phyloP scores from a whole-genome alignment of 1,140 invertebrate species.

The Trichomalopsis sarcophagae region DNA sequence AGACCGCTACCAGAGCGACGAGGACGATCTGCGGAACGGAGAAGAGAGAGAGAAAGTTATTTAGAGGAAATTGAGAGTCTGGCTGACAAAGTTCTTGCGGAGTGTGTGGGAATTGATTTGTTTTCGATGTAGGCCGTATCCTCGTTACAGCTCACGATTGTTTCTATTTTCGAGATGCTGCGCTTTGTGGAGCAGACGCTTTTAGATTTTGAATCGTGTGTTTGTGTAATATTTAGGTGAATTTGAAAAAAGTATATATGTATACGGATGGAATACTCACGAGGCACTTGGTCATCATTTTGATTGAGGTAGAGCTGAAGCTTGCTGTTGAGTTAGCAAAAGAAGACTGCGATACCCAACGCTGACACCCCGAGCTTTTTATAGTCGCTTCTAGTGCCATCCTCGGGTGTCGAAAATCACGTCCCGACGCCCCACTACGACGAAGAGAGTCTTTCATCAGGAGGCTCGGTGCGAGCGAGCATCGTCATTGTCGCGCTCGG shows the following conservation, averaged over 20 bases:
- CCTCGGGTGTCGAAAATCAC: constrained; percentile 6
- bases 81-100: neutral
- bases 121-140: neutral
- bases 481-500: neutral
- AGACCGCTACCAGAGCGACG: constrained; percentile 70
- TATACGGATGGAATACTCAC: constrained; percentile 68
- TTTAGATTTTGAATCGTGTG: no score
- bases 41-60: neutral
- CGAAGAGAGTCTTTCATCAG: neutral
- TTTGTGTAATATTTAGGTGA: no score
- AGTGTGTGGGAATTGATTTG: neutral
- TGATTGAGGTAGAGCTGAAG: constrained; percentile 61
- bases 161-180: neutral
- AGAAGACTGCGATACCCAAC: constrained; percentile 70
- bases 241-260: neutral
- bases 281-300: constrained; percentile 78
- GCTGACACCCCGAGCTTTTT: constrained; percentile 57
- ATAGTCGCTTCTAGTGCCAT: constrained; percentile 61
- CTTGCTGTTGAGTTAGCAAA: constrained; percentile 63
- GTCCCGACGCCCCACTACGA: neutral
- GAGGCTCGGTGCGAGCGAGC: neutral
- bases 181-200: no score
- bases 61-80: neutral
- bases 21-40: constrained; percentile 70
- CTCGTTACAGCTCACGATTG: neutral